Percentiles rank a stretch among this genome's conserved stretches.
Evolutionary conservation across 92 coral and sea anemone genomes (phyloP).

Genomic region (Phymanthus crucifer): DNA sequence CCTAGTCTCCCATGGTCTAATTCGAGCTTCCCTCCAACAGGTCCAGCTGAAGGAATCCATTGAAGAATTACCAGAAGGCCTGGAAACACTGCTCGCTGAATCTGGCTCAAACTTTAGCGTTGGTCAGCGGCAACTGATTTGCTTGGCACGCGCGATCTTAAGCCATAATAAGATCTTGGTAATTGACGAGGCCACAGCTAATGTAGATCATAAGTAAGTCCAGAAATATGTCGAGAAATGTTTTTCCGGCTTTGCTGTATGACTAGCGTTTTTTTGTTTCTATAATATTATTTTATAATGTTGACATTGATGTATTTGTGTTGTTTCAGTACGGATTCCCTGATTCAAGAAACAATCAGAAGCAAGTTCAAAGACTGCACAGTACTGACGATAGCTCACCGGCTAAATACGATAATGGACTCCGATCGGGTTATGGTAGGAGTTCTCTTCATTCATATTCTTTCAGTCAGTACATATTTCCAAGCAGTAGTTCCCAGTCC

Average conservation of each 20-base stretch:
- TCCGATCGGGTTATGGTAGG: conserved; percentile 85
- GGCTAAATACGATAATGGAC: conserved; percentile 82
- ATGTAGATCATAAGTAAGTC: conserved; percentile 87
- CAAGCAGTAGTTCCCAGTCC: background rate
- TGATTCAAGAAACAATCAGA: conserved; percentile 88
- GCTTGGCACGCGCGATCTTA: conserved; percentile 91
- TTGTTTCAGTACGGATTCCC: conserved; percentile 69
- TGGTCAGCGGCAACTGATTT: conserved; percentile 97
- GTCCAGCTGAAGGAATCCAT: conserved; percentile 87
- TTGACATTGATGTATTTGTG: background rate
- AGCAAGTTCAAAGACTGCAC: conserved; percentile 84
- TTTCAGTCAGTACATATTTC: background rate
- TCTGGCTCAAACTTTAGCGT: conserved; percentile 95
- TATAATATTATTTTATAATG: background rate
- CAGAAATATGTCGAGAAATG: no score
- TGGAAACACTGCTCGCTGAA: conserved; percentile 73
- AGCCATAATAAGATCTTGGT: conserved; percentile 84
- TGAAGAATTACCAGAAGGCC: conserved; percentile 71
- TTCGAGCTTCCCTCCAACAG: conserved; percentile 15
- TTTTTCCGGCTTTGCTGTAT: background rate
- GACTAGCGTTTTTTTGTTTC: background rate
- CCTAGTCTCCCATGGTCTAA: no score
- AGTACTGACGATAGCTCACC: conserved; percentile 89
- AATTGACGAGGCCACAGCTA: conserved; percentile 97
- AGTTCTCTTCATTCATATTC: no score